Evolutionary conservation across 1,140 invertebrate genomes (phyloP), one percentile per base, ranked within the genome.

Genomic region (Drosophila quadrilineata): DNA sequence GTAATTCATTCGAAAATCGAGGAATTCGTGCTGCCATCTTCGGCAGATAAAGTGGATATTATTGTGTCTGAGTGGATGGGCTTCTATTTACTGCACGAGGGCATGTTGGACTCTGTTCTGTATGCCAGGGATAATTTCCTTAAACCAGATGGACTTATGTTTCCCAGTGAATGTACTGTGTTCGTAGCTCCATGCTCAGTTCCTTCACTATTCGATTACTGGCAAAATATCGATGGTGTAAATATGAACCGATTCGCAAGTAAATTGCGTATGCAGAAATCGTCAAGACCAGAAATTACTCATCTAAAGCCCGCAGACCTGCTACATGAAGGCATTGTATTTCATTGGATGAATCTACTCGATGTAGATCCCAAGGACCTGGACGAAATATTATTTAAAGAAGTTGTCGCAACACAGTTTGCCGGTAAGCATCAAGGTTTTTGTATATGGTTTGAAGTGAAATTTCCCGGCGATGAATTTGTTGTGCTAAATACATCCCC

Each of bases 41-140:
- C 94, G 26, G 92, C 92, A 24, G 93, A 95, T 24, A 96, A 98
- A 90, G 97, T 99, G 6, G 98, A 99, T 91, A 94, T 97, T 0
- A 98, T 99, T 68, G 94, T 99, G 19, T 99, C 97, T 3, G 98
- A 99, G 91, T 99, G 98, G 98, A 99, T 99, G 98, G 98, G 98
- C 2, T 99, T 99, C 90, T 99, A 98, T 90, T 91, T 99, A 6
- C 91, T 99, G 22, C 99, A 98, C 89, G 98, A 99, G 90, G 97
- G 96, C 24, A 99, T 99, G 98, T 90, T 99, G 28, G 96, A 99
- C 88, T 96, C 95, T 9, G 93, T 97, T 0, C 92, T 99, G 36
- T 93, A 93, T 89, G 98, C 98, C 0, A 93, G 98, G 86, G 97
- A 99, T 89, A 95, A 96, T 85, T 98, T 97, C 92, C 91, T 99